A percentile compares a stretch with the other conserved stretches of the same genome.
Conservation (phyloP, 2,888 invertebrate species). For the Lochmaea crataegi region DNA sequence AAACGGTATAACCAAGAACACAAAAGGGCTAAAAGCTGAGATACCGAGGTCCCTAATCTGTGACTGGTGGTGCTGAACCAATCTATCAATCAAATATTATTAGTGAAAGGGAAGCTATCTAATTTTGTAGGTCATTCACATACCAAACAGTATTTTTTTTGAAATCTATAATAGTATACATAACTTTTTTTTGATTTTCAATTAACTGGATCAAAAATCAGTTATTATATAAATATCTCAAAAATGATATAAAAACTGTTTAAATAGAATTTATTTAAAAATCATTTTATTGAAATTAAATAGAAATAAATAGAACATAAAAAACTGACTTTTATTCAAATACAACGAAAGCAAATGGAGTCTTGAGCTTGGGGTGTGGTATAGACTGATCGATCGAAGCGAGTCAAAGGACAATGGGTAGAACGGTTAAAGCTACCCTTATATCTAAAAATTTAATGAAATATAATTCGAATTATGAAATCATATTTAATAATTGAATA, state of each 20-base stretch:
- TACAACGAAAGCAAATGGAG: slow-evolving; percentile 20
- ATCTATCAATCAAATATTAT: too few species aligned
- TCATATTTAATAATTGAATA: slow-evolving; percentile 50
- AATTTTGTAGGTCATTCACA: too few species aligned
- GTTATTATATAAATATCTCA: too few species aligned
- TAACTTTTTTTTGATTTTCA: too few species aligned
- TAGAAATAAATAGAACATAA: background rate
- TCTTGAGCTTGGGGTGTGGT: slow-evolving; percentile 34
- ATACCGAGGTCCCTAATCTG: too few species aligned
- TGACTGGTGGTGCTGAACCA: too few species aligned
- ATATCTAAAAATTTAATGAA: slow-evolving; percentile 26
- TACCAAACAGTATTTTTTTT: too few species aligned
- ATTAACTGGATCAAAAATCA: too few species aligned
- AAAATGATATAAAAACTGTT: background rate
- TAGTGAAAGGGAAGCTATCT: too few species aligned
- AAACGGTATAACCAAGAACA: too few species aligned
- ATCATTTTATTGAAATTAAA: slow-evolving; percentile 3
- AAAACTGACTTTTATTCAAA: background rate
- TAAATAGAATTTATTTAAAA: background rate
- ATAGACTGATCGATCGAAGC: slow-evolving; percentile 25
- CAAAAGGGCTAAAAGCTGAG: too few species aligned
- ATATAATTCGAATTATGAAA: slow-evolving; percentile 47
- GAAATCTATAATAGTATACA: too few species aligned
- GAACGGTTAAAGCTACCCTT: slow-evolving; percentile 4
- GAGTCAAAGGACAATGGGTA: slow-evolving; percentile 37